Percentiles rank a stretch among this genome's conserved stretches.
Evolutionary conservation across 2,113 vertebrate genomes (phyloP).

Genomic region (Lipophrys pholis): DNA sequence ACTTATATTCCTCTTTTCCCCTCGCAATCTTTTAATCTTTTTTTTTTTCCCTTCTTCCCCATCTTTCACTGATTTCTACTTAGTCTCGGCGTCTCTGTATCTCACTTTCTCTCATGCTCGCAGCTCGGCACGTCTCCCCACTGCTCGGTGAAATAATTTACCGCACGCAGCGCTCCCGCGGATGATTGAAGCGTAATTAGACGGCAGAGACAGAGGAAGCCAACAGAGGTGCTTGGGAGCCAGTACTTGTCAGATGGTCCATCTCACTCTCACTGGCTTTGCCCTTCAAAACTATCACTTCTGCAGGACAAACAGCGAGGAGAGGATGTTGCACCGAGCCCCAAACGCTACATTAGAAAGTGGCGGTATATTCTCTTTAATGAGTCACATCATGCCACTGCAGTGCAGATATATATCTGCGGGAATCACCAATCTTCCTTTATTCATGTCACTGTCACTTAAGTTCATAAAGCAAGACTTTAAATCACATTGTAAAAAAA

Average conservation of each 20-base stretch:
- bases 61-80: slow-evolving; percentile 47
- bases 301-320: slow-evolving; percentile 37
- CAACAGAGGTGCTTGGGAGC: slow-evolving; percentile 70
- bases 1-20: slow-evolving; percentile 28
- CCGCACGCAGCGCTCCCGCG: slow-evolving; percentile 76
- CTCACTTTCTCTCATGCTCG: slow-evolving; percentile 48
- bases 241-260: slow-evolving; percentile 78
- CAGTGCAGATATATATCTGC: slow-evolving; percentile 32
- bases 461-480: neutral
- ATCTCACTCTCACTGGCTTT: slow-evolving; percentile 73
- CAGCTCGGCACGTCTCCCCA: slow-evolving; percentile 66
- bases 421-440: neutral
- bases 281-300: slow-evolving; percentile 79
- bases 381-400: slow-evolving; percentile 9
- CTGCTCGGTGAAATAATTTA: slow-evolving; percentile 81
- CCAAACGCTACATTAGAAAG: slow-evolving; percentile 4
- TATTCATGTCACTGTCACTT: neutral
- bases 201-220: slow-evolving; percentile 78
- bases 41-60: slow-evolving; percentile 15
- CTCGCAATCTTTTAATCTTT: slow-evolving; percentile 21
- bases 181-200: slow-evolving; percentile 87
- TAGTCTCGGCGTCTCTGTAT: slow-evolving; percentile 8
- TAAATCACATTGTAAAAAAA: neutral
- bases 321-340: slow-evolving; percentile 11
- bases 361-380: slow-evolving; percentile 14